Base-by-base conservation (phyloP, 23 tunicate species). In the Corella eumyota region DNA sequence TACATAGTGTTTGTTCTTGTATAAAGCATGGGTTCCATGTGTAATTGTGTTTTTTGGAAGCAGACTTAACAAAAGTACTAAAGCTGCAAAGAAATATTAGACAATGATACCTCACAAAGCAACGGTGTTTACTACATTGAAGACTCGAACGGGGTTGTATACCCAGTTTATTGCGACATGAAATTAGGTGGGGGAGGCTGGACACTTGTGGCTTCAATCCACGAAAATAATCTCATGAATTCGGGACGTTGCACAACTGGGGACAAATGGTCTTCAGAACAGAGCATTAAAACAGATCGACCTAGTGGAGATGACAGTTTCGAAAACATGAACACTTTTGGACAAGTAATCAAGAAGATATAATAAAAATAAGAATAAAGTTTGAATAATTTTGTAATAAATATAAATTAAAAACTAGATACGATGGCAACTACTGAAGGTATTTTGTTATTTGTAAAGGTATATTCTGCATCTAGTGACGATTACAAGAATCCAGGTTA, bases 141-240 rank as follows among this genome's bases (percentile, higher is more conserved):
- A 46, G 78, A 72, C 36, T 25, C 36, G 23, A 50, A 72, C 61
- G 33, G 33, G 11, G 23, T 61, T 13, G 22, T 25, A 5, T 72
- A 55, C 30, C 60, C 29, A 4, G 83, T 70, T 6, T 84, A 66
- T 56, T 84, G 94, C 56, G 94, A 84, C 48, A 84, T 84, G 94
- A 56, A 44, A 35, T 26, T 78, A 28, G 73, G 76, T 7, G 94
- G 94, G 15, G 94, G 94, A 0, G 94, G 94, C 0, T 84, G 94
- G 94, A 84, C 94, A 0, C 30, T 84, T 34, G 94, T 84, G 19
- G 94, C 78, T 2, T 69, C 78, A 30, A 71, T 84, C 38, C 94
- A 84, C 40, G 94, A 84, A 65, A 84, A 84, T 45, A 75, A 84
- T 51, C 68, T 84, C 30, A 34, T 33, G 15, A 26, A 54, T 23